Conservation (phyloP, 2,113 vertebrate genomes). For the Python bivittatus region DNA sequence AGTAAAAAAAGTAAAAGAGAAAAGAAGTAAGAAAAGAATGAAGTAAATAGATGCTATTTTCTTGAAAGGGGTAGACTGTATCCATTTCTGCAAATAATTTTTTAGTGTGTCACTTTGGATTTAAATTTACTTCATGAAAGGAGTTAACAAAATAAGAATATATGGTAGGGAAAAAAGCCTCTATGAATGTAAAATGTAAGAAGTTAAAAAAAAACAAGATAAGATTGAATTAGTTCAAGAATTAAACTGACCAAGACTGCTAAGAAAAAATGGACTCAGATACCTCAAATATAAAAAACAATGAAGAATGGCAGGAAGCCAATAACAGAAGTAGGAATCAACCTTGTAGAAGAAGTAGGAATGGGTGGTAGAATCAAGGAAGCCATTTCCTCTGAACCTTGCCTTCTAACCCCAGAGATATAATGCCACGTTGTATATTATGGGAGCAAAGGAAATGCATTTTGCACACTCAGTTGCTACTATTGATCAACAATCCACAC, state of each 20-base stretch:
- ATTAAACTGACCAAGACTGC: background rate
- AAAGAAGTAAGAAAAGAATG: background rate
- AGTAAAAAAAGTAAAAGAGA: background rate
- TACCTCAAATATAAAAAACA: background rate
- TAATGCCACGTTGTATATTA: background rate
- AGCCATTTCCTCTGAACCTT: background rate
- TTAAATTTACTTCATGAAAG: constrained; percentile 20
- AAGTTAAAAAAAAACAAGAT: background rate
- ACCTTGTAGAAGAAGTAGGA: background rate
- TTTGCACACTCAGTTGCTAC: background rate
- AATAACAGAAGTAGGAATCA: background rate
- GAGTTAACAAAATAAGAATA: background rate
- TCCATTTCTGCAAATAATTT: background rate
- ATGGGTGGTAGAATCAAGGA: background rate
- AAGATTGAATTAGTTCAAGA: constrained; percentile 6
- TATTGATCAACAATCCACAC: background rate
- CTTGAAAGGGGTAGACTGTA: background rate
- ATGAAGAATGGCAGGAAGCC: background rate
- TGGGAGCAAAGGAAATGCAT: background rate
- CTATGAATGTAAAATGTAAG: background rate
- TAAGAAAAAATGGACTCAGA: background rate
- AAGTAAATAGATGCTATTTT: background rate
- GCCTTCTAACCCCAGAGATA: background rate
- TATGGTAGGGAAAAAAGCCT: constrained; percentile 21
- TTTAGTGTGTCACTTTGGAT: background rate